phyloP scores from a whole-genome alignment of 2,113 vertebrate species.

The Amblyopsis rosae region DNA sequence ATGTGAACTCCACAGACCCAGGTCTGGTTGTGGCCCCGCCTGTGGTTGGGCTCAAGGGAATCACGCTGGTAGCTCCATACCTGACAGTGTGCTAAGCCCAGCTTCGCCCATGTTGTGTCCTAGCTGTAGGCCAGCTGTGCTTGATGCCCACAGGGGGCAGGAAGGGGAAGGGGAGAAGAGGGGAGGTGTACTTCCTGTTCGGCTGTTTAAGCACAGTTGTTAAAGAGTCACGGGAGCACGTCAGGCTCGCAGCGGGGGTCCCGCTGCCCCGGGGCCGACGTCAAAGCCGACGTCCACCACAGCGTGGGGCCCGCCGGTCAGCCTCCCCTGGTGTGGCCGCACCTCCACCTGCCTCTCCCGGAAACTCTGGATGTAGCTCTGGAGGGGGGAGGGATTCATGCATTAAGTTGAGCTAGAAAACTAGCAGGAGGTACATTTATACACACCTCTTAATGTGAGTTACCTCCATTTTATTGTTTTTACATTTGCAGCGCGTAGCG shows the following conservation, averaged over 20 bases:
- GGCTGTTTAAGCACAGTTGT: background rate
- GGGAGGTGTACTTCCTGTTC: too few species aligned
- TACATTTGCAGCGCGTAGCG: too few species aligned
- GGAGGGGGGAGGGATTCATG: conserved; percentile 14
- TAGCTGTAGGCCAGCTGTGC: too few species aligned
- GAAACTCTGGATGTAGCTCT: conserved; percentile 99
- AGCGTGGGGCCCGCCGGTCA: conserved; percentile 79
- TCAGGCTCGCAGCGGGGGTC: conserved; percentile 83
- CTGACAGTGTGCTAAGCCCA: too few species aligned
- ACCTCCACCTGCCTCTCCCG: conserved; percentile 88
- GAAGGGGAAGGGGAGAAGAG: too few species aligned
- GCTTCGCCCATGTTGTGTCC: too few species aligned
- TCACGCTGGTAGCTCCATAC: too few species aligned
- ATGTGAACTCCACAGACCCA: background rate
- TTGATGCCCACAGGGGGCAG: too few species aligned
- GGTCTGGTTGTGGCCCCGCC: background rate
- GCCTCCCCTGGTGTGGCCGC: conserved; percentile 80
- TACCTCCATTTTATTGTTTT: too few species aligned
- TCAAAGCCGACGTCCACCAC: conserved; percentile 85
- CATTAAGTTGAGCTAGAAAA: background rate
- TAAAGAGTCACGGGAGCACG: background rate
- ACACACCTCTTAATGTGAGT: background rate
- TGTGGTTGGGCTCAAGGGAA: background rate
- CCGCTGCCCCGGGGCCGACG: conserved; percentile 80
- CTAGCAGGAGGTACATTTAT: background rate